phyloP scores from a whole-genome alignment of 2,888 invertebrate genomes.

The Gastracanthus pulcherrimus region DNA sequence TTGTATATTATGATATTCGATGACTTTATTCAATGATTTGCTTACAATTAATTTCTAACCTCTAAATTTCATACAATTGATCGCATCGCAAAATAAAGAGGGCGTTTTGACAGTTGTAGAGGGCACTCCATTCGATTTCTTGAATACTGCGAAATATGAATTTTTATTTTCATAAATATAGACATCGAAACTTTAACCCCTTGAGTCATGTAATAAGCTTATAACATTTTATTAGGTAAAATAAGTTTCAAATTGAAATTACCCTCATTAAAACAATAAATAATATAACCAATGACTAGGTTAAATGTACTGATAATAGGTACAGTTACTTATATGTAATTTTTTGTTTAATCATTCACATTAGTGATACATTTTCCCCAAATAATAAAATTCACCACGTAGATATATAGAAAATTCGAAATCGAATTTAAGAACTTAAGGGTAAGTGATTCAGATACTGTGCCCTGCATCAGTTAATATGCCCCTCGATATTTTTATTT shows the following conservation, averaged over 20 bases:
- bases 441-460: too few species aligned
- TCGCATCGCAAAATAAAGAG: background rate
- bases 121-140: constrained; percentile 27
- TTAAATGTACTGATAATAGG: too few species aligned
- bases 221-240: background rate
- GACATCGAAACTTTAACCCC: background rate
- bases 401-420: too few species aligned
- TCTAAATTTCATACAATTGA: constrained; percentile 21
- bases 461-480: too few species aligned
- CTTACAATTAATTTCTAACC: constrained; percentile 45
- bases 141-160: background rate
- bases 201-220: background rate
- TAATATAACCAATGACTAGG: too few species aligned
- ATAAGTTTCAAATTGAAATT: background rate
- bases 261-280: background rate
- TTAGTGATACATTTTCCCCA: too few species aligned
- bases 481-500: too few species aligned
- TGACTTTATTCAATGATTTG: constrained; percentile 43
- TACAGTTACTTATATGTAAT: too few species aligned
- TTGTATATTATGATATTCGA: background rate
- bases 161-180: background rate
- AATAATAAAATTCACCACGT: too few species aligned
- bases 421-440: too few species aligned
- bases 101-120: constrained; percentile 14
- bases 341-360: too few species aligned